Evolutionary conservation across 2,888 invertebrate species (phyloP), one percentile per base, ranked within the genome.

Genomic region (Ormyrus nitidulus): DNA sequence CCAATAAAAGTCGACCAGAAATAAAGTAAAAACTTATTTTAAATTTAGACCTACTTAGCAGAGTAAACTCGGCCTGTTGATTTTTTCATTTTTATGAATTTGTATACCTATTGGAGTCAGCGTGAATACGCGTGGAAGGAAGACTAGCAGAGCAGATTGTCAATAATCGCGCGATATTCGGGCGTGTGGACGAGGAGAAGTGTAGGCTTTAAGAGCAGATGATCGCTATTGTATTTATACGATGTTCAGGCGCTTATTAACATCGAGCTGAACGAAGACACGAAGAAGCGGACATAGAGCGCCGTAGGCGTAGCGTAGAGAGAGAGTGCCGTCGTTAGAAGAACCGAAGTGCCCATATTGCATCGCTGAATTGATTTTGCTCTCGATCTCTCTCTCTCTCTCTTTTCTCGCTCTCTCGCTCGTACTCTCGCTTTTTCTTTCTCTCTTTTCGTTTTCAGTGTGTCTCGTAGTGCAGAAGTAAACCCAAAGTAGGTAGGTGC

Each of bases 401-500:
- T 83, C 74, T 81, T 75, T 77, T 83, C 85, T 83, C 84, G 82
- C 83, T 85, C 82, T 78, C 80, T 83, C 83, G 85, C 68, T 82
- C 80, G 72, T 58, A 82, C 80, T 83, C 76, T 81, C 73, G 75
- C 81, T 61, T 79, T 79, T 82, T 81, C 77, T 79, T 74, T 71
- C 80, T 81, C 66, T 84, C 72, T 83, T 79, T 77, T 81, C 79
- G 77, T 83, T 79, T 77, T 81, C 79, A 78, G 82, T 83, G 34
- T 34, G 80, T 84, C 78, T 81, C 82, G 79, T 79, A 79, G 87
- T 89, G 89, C 89, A 89, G 90, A 89, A 87, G 89, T 86, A 86
- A 88, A 89, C 89, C 89, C 89, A 86, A 87, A 87, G 88, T 87
- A 88, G 87, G 85, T 88, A 88, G 89, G 88, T 88, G 88, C 87